Base-by-base conservation (phyloP, 2,113 vertebrate genomes). In the Larimichthys polyactis region DNA sequence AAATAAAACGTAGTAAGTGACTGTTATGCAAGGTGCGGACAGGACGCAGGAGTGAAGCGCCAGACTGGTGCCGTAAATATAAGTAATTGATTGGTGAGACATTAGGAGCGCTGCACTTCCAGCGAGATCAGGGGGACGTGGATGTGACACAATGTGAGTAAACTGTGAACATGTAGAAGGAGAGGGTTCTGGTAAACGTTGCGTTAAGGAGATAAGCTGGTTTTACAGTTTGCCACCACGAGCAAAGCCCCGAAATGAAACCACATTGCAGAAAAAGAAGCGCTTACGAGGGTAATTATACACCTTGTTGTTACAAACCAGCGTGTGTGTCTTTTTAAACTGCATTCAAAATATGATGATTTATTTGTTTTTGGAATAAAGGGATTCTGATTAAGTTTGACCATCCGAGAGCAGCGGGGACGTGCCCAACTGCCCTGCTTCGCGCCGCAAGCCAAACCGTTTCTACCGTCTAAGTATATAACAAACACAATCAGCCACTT, bases 401-500 rank as follows among this genome's bases (percentile, higher is more conserved):
- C 9, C 10, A 1, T 19, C 20, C 3, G 36, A 32, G 22, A 51
- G 54, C 64, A 16, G 24, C 62, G n/a, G 43, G 27, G 62, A 2
- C 76, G 58, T 19, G 78, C 72, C 72, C 69, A 3, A 32, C 57
- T 49, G 55, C 44, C 4, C 44, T 14, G 62, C 46, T 51, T 67
- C 65, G 65, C 73, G 16, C 64, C 40, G 6, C 58, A 22, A 51
- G 55, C 22, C 62, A 51, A 54, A 70, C 9, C 5, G 2, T 51
- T 5, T 14, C 27, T 78, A 60, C 36, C 36, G 10, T 8, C 40
- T 24, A 60, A 70, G 29, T 11, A 3, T 16, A 57, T 58, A 19
- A 49, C 14, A 24, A 64, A 29, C 1, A 57, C 49, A 78, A 58
- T 4, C n/a, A 22, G 36, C 8, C 24, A 95, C 95, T 96, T 95